These are phyloP conservation scores for Chamaea fasciata DNA, from an alignment of 2,113 vertebrate genomes.

Conservation along the genomic window DNA sequence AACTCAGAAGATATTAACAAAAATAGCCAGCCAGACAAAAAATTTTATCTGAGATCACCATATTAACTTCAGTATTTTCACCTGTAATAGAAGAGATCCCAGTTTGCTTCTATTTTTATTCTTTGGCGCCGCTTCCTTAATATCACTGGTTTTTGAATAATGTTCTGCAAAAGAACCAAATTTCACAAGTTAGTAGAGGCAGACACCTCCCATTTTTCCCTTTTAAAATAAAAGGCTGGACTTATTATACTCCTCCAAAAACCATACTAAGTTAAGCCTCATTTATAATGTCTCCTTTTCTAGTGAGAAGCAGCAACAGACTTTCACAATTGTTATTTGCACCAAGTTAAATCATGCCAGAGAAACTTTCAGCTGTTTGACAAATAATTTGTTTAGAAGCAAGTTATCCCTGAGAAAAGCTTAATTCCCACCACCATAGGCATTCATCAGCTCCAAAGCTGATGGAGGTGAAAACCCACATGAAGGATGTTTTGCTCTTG, in stretches of 20 bases:
- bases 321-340: constrained; percentile 17
- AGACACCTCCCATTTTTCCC: background rate
- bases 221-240: background rate
- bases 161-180: constrained; percentile 76
- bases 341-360: constrained; percentile 1
- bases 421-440: background rate
- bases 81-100: constrained; percentile 99
- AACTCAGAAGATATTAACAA: background rate
- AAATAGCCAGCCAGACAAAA: background rate
- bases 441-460: background rate
- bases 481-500: background rate
- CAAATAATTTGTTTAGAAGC: background rate
- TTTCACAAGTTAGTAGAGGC: background rate
- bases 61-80: constrained; percentile 38
- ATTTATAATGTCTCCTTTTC: background rate
- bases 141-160: constrained; percentile 95
- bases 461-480: background rate
- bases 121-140: constrained; percentile 94
- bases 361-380: constrained; percentile 22
- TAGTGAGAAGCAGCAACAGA: background rate
- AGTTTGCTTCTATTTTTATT: constrained; percentile 98
- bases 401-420: background rate
- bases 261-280: background rate
- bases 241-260: background rate
- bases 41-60: background rate